Conservation (phyloP, 2,113 vertebrate species). For the Sylvietta virens region DNA sequence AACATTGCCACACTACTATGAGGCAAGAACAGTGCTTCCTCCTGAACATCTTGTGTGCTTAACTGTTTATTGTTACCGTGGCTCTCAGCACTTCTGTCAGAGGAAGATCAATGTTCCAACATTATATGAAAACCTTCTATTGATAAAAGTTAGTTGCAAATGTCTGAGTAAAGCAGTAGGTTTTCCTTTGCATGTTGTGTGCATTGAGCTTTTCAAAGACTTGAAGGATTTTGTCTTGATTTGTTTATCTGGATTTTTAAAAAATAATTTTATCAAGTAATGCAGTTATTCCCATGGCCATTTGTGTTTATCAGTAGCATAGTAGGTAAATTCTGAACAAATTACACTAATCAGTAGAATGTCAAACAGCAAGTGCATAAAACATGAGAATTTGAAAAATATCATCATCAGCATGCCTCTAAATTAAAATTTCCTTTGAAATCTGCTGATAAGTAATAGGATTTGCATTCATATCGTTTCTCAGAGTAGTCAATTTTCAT, state of each 20-base stretch:
- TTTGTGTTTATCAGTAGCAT: neutral
- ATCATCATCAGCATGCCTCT: neutral
- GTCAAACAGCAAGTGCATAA: neutral
- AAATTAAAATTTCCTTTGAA: neutral
- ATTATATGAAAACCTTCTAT: fast-evolving
- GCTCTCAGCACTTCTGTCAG: neutral
- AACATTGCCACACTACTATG: neutral
- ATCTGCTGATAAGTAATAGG: neutral
- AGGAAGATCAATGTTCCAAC: neutral
- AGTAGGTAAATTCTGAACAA: neutral
- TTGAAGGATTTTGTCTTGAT: neutral
- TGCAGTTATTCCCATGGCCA: neutral
- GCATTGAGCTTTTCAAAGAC: neutral
- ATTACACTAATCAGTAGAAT: neutral
- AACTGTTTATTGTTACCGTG: neutral
- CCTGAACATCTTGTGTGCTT: neutral
- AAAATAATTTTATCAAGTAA: neutral
- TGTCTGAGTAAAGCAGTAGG: neutral
- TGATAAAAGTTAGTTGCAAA: neutral
- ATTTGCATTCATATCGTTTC: neutral
- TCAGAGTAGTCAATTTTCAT: neutral
- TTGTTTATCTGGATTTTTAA: neutral
- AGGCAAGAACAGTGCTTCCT: neutral
- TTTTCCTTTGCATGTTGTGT: neutral
- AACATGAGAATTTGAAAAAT: neutral